A percentile compares a stretch with the other conserved stretches of the same genome.
phyloP scores from a whole-genome alignment of 2,888 invertebrate species.

The Lutraria lutraria region DNA sequence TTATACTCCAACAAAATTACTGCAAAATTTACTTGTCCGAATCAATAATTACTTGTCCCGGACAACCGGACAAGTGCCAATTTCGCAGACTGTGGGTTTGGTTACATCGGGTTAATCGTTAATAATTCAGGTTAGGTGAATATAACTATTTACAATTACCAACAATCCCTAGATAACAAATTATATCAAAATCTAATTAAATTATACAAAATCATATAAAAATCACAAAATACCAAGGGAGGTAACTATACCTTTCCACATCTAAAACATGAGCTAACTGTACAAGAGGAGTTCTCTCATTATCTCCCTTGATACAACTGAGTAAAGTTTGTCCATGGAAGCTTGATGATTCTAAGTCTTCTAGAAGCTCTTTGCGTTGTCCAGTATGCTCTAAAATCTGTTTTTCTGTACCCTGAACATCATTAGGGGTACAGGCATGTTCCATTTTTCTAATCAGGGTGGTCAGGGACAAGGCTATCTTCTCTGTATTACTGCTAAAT shows the following conservation, averaged over 20 bases:
- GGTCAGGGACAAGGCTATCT: conserved; percentile 94
- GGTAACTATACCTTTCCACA: conserved; percentile 92
- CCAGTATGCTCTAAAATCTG: conserved; percentile 91
- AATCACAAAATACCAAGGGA: conserved; percentile 19
- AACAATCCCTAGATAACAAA: no score
- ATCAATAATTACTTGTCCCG: no score
- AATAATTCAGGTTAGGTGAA: no score
- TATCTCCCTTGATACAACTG: conserved; percentile 88
- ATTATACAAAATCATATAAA: no score
- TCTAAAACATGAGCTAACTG: conserved; percentile 92
- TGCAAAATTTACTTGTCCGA: no score
- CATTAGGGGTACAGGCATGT: conserved; percentile 97
- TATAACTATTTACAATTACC: no score
- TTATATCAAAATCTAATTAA: no score
- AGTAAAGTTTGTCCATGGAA: conserved; percentile 95
- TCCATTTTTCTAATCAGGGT: conserved; percentile 95
- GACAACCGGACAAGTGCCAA: no score
- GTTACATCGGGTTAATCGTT: no score
- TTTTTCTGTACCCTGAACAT: conserved; percentile 95
- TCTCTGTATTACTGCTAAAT: conserved; percentile 96
- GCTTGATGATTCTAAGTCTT: conserved; percentile 94
- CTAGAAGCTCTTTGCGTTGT: conserved; percentile 87
- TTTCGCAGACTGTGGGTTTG: no score
- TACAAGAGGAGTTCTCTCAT: conserved; percentile 75
- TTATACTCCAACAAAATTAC: no score